Base-by-base conservation (phyloP, 2,888 invertebrate genomes). In the Platerodrilus igneus region DNA sequence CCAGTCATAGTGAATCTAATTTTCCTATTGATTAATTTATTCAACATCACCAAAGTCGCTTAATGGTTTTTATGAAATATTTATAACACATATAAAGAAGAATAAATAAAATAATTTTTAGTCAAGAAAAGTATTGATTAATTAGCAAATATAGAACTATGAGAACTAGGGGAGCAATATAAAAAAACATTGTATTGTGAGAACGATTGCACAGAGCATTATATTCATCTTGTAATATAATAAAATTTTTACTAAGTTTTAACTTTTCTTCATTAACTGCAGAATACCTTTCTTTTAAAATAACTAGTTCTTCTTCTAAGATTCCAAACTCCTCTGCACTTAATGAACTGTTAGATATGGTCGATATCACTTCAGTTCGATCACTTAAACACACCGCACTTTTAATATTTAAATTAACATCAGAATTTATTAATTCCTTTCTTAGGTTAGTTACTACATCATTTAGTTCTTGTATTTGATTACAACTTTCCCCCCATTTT, bases 201-300 rank as follows among this genome's bases (percentile, higher is more conserved):
- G 76, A 75, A 43, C 75, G 72, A 60, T 76, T 74, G 41, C 77
- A 70, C 37, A 80, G 61, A 47, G 71, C 64, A 45, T 77, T 71
- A 57, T 76, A 75, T 58, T 82, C 79, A 55, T 71, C 69, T 55
- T 76, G 77, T 57, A 83, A 64, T 41, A 64, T 63, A 25, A 74
- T 68, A 54, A 86, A 72, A 60, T 81, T 78, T 46, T 75, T 71
- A 25, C 75, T 71, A 23, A 84, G 68, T 36, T 74, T 71, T 38
- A 76, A 70, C 54, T 78, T 77, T 56, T 83, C 83, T 15, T 74
- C 76, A 54, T 73, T 70, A 41, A 76, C 78, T 52, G 75, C 74
- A 41, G 80, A 79, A 72, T 81, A 86, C 52, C 80, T 75, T 63
- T 84, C 81, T 60, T 85, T 86, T 46, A 86, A 74, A 30, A 78